Percentiles rank a stretch among this genome's conserved stretches.
phyloP scores from a whole-genome alignment of 2,797 vertebrate species.

The Tragelaphus eurycerus region DNA sequence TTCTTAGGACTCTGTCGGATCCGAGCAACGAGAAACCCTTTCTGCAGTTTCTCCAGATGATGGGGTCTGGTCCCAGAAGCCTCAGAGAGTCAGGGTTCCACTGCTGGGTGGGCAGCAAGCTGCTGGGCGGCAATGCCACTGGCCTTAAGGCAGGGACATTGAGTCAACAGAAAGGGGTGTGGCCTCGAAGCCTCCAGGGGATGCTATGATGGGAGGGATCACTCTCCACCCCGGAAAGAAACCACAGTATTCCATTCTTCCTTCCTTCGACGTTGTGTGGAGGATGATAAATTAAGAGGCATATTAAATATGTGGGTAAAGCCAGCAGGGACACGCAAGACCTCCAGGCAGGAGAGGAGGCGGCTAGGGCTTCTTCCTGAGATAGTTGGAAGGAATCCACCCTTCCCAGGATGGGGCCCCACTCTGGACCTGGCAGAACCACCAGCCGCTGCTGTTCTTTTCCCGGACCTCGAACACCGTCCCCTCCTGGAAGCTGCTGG shows the following conservation, averaged over 20 bases:
- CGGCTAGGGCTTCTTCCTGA: constrained; percentile 94
- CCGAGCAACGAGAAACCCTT: background rate
- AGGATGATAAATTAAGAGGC: constrained; percentile 86
- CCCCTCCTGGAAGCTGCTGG: constrained; percentile 95
- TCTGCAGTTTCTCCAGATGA: background rate
- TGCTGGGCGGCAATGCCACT: background rate
- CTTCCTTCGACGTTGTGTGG: constrained; percentile 65
- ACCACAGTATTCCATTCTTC: constrained; percentile 28
- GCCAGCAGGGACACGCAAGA: constrained; percentile 46
- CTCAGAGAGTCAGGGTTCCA: background rate
- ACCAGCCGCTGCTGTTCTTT: constrained; percentile 95
- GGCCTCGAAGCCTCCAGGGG: background rate
- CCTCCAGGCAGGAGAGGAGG: constrained; percentile 27
- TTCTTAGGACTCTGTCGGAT: background rate
- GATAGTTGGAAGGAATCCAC: constrained; percentile 99
- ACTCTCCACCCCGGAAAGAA: constrained; percentile 47
- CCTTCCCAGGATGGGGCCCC: constrained; percentile 90
- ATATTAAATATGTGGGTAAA: constrained; percentile 84
- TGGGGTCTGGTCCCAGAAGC: background rate
- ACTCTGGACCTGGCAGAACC: constrained; percentile 96
- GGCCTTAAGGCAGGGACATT: background rate
- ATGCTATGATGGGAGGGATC: background rate
- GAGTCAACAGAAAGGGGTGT: background rate
- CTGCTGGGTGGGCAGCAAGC: background rate
- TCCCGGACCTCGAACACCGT: constrained; percentile 95